These are phyloP conservation scores for Chloroceryle inda DNA, from an alignment of 2,797 vertebrate species.

Conservation along the genomic window DNA sequence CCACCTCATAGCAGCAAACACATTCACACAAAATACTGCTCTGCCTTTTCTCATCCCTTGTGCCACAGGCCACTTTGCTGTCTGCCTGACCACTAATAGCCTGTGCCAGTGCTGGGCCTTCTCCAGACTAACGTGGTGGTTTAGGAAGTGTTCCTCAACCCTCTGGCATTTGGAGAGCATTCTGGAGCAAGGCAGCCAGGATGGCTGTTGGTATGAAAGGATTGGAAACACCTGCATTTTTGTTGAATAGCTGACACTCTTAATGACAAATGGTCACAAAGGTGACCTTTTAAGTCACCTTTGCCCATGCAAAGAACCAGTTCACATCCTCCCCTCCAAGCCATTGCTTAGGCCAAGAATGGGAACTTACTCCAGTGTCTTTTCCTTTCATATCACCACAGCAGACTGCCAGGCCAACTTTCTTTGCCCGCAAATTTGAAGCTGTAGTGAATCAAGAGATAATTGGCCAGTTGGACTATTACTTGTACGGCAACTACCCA, in stretches of 20 bases:
- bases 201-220: background rate
- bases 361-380: background rate
- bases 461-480: conserved; percentile 93
- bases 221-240: background rate
- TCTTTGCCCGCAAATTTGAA: conserved; percentile 98
- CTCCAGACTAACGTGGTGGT: rapidly evolving
- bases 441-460: conserved; percentile 98
- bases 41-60: background rate
- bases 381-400: conserved; percentile 66
- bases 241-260: rapidly evolving
- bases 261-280: rapidly evolving
- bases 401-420: conserved; percentile 96
- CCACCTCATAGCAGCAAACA: background rate
- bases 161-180: background rate
- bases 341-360: background rate
- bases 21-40: background rate
- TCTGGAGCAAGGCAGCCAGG: rapidly evolving
- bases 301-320: background rate
- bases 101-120: rapidly evolving
- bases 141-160: background rate
- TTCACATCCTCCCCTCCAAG: rapidly evolving
- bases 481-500: conserved; percentile 91
- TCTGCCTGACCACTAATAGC: background rate
- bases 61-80: background rate
- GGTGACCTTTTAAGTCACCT: background rate